Evolutionary conservation across 2,113 vertebrate genomes (phyloP), one percentile per base, ranked within the genome.

Genomic region (Phaethon lepturus): DNA sequence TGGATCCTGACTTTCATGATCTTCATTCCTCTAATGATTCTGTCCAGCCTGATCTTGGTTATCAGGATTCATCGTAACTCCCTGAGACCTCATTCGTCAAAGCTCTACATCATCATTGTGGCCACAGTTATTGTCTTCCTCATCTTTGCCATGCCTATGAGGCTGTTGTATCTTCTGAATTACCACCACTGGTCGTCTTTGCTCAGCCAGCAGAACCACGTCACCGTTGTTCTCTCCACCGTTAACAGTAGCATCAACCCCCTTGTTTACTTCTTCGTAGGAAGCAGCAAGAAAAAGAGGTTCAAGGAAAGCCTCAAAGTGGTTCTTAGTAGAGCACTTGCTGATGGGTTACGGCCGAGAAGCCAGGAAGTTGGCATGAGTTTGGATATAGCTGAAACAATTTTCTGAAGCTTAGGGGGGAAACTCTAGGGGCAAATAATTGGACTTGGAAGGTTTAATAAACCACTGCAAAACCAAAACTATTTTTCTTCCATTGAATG

Each of bases 241-340:
- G 52, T 98, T 69, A 98, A 98, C n/a, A 98, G 98, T 63, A 98
- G 98, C 26, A 98, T 98, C 95, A 98, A 98, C 86, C 98, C 98
- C 42, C 97, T 98, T 56, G 98, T 98, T 60, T 98, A 98, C 94
- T 98, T 98, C 95, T 98, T 98, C 5, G 98, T 98, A 94, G 98
- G 98, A 79, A 98, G 98, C 92, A 98, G 98, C 55, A 98, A 96
- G 95, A 98, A 98, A 76, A 98, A 98, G 85, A 96, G 97, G 33
- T 98, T 98, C 97, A 97, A 98, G 84, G 98, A 98, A 38, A 98
- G 98, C 40, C 95, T 98, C 33, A 98, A 98, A 85, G 97, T 98
- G 73, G 98, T 98, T 44, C 97, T 98, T 28, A 98, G 96, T 63
- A 93, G 98, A 95, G 98, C 98, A 16, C 98, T 98, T 12, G 97